Base-by-base conservation (phyloP, 2,113 vertebrate genomes). In the Ceyx margarethae region DNA sequence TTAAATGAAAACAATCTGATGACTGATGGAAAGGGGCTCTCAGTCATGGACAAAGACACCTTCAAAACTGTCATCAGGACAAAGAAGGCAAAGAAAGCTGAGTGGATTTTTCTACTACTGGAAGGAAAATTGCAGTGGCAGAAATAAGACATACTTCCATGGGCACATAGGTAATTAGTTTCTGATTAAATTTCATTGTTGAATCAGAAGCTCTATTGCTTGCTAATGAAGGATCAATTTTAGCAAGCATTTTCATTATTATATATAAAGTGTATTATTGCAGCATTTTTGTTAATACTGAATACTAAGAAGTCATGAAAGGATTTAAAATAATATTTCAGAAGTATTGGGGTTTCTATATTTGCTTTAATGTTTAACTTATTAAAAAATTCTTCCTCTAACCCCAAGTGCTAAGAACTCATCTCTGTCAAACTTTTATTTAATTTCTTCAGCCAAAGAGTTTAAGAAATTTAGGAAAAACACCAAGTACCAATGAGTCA, bases 131-230 rank as follows among this genome's bases (percentile, higher is more conserved):
- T 65, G 14, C n/a, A 74, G 31, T 9, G 43, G 64, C n/a, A 60
- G n/a, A 87, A 92, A 53, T n/a, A 77, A 71, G 42, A 81, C 19
- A 20, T 53, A 67, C 43, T 71, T 3, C 2, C 42, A 33, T 68
- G 37, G 85, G 37, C 20, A 80, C 60, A 79, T 8, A 42, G 69
- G 31, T 86, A 72, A 75, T 87, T 91, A 87, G 33, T 62, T 95
- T 92, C 58, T 69, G 25, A 71, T 94, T 91, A 66, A 88, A 82
- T 92, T 85, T 77, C 42, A 40, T 37, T 81, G 37, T 90, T 81
- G 56, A 71, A 81, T 88, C 76, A 86, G 31, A 65, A 81, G 22
- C 45, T 67, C 6, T 81, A 25, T 65, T 91, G 40, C 80, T 90
- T 86, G 40, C 33, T 94, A 68, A 88, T 68, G 57, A 79, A 68